Evolutionary conservation across 2,888 invertebrate species (phyloP).

Genomic region (Lasioglossum oenotherae): DNA sequence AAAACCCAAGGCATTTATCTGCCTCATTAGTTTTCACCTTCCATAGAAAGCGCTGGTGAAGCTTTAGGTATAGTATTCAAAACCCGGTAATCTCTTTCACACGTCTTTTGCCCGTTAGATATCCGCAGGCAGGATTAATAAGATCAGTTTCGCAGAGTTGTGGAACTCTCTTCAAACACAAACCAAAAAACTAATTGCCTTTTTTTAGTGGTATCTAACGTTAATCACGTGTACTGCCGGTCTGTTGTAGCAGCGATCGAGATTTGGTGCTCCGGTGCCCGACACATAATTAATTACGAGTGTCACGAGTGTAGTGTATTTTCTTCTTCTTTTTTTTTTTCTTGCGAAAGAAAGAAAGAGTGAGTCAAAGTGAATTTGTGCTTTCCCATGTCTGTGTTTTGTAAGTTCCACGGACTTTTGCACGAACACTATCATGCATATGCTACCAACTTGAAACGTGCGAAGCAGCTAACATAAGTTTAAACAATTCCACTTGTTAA

Average conservation of each 20-base stretch:
- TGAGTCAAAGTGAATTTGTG: conserved; percentile 1
- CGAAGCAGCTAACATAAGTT: conserved; percentile 24
- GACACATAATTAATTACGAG: background rate
- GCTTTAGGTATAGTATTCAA: conserved; percentile 12
- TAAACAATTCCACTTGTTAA: conserved; percentile 23
- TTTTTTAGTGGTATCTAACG: background rate
- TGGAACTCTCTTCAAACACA: conserved; percentile 53
- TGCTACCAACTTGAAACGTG: conserved; percentile 10
- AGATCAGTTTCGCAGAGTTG: conserved; percentile 65
- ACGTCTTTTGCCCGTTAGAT: conserved; percentile 40
- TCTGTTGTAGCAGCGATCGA: background rate
- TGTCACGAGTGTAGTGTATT: background rate
- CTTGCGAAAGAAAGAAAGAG: background rate
- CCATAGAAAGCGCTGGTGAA: conserved; percentile 32
- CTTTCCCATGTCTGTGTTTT: conserved; percentile 35
- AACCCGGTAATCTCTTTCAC: conserved; percentile 31
- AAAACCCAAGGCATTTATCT: conserved; percentile 16
- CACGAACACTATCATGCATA: conserved; percentile 48
- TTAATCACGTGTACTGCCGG: background rate
- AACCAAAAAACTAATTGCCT: conserved; percentile 1
- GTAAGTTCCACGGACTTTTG: conserved; percentile 39
- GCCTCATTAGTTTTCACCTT: background rate
- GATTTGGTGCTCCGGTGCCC: background rate
- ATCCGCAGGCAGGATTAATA: conserved; percentile 75
- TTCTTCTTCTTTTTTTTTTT: background rate